Evolutionary conservation across 2,113 vertebrate genomes (phyloP).

Genomic region (Ciconia boyciana): DNA sequence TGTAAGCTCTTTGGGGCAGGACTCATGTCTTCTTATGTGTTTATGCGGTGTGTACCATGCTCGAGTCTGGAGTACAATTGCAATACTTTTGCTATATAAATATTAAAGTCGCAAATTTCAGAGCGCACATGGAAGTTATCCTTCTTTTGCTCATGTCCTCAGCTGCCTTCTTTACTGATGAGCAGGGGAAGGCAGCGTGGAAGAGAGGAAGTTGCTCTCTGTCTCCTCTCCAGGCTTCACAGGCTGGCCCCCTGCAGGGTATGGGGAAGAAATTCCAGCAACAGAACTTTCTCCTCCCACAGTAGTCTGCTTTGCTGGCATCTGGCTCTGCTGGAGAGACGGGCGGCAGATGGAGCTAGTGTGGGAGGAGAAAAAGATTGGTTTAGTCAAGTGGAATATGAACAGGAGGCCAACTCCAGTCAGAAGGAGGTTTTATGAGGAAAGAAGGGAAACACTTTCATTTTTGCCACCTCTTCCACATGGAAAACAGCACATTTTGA

Average conservation of each 20-base stretch:
- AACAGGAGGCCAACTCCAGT: slow-evolving; percentile 52
- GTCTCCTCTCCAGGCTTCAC: slow-evolving; percentile 1
- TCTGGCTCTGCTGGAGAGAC: slow-evolving; percentile 60
- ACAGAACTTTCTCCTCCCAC: slow-evolving; percentile 62
- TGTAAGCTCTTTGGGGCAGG: background rate
- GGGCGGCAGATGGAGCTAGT: slow-evolving; percentile 66
- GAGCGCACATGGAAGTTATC: background rate
- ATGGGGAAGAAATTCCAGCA: slow-evolving; percentile 36
- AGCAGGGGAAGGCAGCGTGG: background rate
- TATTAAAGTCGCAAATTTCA: background rate
- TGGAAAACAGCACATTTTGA: background rate
- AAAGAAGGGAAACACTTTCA: background rate
- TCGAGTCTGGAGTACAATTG: background rate
- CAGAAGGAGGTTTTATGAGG: slow-evolving; percentile 30
- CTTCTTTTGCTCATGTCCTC: background rate
- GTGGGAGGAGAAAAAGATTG: slow-evolving; percentile 54
- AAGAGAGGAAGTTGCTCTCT: slow-evolving; percentile 22
- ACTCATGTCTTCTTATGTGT: background rate
- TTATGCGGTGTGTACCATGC: background rate
- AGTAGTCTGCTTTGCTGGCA: slow-evolving; percentile 60
- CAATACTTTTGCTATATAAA: background rate
- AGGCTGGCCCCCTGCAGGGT: slow-evolving; percentile 41
- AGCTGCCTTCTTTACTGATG: slow-evolving; percentile 30
- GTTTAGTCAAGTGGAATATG: slow-evolving; percentile 55
- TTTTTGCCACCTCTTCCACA: background rate